These are phyloP conservation scores for Eulemur rubriventer DNA, from an alignment of 2,797 vertebrate species.

Conservation along the genomic window DNA sequence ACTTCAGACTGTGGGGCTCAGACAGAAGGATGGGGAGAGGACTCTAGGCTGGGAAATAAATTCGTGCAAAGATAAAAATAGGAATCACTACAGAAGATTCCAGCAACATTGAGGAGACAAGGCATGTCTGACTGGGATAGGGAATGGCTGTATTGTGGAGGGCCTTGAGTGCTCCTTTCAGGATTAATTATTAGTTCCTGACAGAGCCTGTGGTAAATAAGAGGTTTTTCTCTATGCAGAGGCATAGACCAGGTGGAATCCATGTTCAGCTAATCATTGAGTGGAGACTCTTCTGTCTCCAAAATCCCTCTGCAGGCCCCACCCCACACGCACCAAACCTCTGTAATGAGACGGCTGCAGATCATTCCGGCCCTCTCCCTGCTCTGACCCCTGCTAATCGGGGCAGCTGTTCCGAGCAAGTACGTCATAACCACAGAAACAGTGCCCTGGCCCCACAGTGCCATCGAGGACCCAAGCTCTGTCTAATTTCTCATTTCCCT, in stretches of 20 bases:
- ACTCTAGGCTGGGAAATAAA: neutral
- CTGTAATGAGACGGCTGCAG: neutral
- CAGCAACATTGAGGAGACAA: neutral
- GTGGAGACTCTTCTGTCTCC: neutral
- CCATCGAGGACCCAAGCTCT: neutral
- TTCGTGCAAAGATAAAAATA: neutral
- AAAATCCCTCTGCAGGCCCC: too few relatives aligned
- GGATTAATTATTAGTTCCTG: neutral
- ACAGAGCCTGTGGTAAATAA: neutral
- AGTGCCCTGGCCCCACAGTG: too few relatives aligned
- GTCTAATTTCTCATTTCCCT: neutral
- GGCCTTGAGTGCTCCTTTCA: neutral
- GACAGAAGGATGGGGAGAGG: neutral
- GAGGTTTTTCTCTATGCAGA: neutral
- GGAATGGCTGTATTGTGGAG: too few relatives aligned
- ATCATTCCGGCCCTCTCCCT: neutral
- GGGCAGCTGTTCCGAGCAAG: neutral
- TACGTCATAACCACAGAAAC: neutral
- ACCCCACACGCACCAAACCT: neutral
- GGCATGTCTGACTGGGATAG: too few relatives aligned
- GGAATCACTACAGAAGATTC: neutral
- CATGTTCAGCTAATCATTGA: neutral
- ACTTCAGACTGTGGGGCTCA: neutral
- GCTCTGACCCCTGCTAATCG: neutral
- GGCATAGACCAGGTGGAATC: fast-evolving